These are phyloP conservation scores for Drosophila greeni DNA, from an alignment of 2,888 invertebrate species.

Conservation along the genomic window DNA sequence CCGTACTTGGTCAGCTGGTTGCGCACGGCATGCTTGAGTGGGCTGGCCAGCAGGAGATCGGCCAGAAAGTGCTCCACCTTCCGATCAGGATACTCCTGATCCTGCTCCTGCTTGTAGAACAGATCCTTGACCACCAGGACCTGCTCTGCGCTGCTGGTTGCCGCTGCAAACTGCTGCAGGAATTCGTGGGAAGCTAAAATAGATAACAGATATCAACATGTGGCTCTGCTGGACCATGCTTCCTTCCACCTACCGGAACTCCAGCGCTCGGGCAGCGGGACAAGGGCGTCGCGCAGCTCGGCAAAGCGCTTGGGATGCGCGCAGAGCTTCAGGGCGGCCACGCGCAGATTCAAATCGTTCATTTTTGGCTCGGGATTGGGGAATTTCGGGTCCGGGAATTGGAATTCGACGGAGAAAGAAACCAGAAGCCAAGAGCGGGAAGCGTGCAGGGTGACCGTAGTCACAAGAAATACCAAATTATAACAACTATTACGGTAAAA, in stretches of 20 bases:
- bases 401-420: neutral
- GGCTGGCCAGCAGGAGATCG: constrained; percentile 74
- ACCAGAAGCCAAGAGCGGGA: constrained; percentile 5
- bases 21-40: constrained; percentile 78
- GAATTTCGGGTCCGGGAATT: neutral
- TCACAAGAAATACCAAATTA: neutral
- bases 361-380: constrained; percentile 14
- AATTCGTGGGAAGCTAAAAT: constrained; percentile 22
- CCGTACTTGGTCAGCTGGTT: constrained; percentile 77
- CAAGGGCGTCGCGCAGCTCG: constrained; percentile 41
- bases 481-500: neutral
- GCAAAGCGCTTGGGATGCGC: constrained; percentile 48
- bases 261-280: constrained; percentile 39
- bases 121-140: constrained; percentile 20
- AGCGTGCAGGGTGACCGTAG: neutral
- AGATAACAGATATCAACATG: neutral
- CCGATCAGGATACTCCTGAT: neutral
- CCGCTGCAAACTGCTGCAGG: constrained; percentile 41
- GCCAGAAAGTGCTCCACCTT: constrained; percentile 62
- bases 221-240: neutral
- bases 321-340: constrained; percentile 48
- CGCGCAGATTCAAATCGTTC: constrained; percentile 55
- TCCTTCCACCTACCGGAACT: constrained; percentile 41
- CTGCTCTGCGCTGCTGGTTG: constrained; percentile 37
- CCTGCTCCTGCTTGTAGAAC: constrained; percentile 3